Conservation (phyloP, 2,113 vertebrate genomes). For the Melanotaenia duboulayi region DNA sequence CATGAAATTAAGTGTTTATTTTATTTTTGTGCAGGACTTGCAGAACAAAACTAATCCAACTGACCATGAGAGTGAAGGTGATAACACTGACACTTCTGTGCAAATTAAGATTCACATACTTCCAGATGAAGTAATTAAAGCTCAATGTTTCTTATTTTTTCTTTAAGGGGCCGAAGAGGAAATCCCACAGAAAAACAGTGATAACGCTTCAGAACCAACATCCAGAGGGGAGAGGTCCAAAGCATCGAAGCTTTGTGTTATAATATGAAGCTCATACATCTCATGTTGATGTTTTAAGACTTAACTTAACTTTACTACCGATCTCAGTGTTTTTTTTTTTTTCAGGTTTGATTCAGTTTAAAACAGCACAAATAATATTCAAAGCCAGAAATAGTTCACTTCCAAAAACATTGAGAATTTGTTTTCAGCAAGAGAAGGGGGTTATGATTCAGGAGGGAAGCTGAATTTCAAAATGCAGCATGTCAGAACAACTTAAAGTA, state of each 20-base stretch:
- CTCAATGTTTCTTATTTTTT: background rate
- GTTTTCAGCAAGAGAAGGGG: no score
- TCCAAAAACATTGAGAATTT: no score
- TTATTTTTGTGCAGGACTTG: no score
- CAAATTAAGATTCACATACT: background rate
- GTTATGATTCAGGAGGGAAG: no score
- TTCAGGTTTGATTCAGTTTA: no score
- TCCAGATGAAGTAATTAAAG: background rate
- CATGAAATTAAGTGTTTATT: no score
- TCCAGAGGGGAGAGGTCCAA: conserved; percentile 25
- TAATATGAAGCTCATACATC: conserved; percentile 64
- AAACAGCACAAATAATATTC: no score
- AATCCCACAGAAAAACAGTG: background rate
- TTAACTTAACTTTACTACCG: conserved; percentile 32
- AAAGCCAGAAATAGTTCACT: no score
- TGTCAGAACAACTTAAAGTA: no score
- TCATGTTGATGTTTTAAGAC: background rate
- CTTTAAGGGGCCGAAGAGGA: conserved; percentile 47
- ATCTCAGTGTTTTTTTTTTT: conserved; percentile 1
- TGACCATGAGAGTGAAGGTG: conserved; percentile 34
- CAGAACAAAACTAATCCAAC: conserved; percentile 6
- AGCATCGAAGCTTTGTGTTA: conserved; percentile 71
- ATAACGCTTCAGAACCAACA: background rate
- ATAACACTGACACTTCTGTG: conserved; percentile 7
- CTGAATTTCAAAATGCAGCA: no score